A percentile compares a stretch with the other conserved stretches of the same genome.
Evolutionary conservation across 1,140 invertebrate genomes (phyloP).

Genomic region (Drosophila tristis): DNA sequence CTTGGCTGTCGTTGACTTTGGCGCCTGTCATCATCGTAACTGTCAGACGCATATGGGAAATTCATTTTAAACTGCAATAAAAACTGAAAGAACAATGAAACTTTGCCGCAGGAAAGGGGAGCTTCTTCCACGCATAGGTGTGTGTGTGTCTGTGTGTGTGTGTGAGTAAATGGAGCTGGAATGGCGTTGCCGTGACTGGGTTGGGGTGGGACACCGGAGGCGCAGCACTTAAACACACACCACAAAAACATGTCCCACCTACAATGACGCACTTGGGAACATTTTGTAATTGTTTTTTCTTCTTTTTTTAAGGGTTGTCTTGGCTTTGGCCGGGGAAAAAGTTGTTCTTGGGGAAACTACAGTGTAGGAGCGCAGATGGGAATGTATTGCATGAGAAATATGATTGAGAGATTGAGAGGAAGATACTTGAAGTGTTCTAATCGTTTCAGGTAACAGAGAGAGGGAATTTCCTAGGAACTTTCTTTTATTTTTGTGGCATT

Average conservation of each 20-base stretch:
- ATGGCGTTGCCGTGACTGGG: neutral
- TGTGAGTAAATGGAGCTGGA: neutral
- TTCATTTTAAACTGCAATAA: constrained; percentile 80
- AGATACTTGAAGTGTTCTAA: too few species aligned
- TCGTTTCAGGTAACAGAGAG: too few species aligned
- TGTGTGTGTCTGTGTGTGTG: neutral
- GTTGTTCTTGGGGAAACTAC: neutral
- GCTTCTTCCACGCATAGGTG: neutral
- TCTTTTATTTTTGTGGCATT: too few species aligned
- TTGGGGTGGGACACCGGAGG: constrained; percentile 11
- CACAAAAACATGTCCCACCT: constrained; percentile 31
- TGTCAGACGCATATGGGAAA: constrained; percentile 71
- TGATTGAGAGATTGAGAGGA: constrained; percentile 14
- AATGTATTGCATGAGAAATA: neutral
- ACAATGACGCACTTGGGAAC: constrained; percentile 65
- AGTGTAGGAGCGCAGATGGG: constrained; percentile 7
- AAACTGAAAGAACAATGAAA: constrained; percentile 66
- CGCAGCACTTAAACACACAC: constrained; percentile 47
- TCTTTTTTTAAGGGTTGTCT: constrained; percentile 9
- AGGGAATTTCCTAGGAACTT: too few species aligned
- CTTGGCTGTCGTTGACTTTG: constrained; percentile 32
- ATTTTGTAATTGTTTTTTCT: constrained; percentile 69
- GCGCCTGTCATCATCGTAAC: constrained; percentile 61
- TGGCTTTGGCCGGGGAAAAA: constrained; percentile 18
- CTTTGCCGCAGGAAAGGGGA: constrained; percentile 32